Evolutionary conservation across 2,113 vertebrate species (phyloP).

Genomic region (Dromaius novaehollandiae): DNA sequence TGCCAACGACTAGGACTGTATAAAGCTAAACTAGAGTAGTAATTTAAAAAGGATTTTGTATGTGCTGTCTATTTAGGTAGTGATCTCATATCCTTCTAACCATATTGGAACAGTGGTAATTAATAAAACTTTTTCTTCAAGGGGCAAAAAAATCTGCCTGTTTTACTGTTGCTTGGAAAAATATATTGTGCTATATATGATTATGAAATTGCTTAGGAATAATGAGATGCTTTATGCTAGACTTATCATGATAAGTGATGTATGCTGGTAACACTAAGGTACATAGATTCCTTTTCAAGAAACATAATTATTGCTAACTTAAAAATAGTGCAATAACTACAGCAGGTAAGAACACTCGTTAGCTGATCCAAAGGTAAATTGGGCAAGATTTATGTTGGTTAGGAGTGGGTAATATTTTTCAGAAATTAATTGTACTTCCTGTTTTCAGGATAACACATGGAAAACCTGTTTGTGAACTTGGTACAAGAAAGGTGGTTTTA

Average conservation of each 20-base stretch:
- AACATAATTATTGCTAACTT: neutral
- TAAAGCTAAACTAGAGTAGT: neutral
- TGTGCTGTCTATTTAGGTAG: neutral
- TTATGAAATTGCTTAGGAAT: neutral
- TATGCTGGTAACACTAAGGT: neutral
- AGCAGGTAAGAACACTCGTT: neutral
- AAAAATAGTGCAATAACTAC: neutral
- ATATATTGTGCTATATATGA: neutral
- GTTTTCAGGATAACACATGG: neutral
- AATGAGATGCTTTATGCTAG: neutral
- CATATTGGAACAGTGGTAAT: neutral
- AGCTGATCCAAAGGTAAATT: neutral
- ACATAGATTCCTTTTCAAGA: neutral
- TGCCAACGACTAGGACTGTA: neutral
- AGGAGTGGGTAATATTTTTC: neutral
- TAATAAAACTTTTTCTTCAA: neutral
- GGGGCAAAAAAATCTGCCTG: neutral
- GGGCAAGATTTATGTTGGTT: neutral
- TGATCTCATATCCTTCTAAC: neutral
- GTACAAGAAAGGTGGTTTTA: neutral
- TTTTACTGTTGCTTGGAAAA: neutral
- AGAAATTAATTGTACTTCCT: neutral
- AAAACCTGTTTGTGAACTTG: neutral
- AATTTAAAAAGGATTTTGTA: neutral
- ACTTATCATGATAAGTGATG: neutral